Base-by-base conservation (phyloP, 2,888 invertebrate genomes). In the Prenolepis imparis region DNA sequence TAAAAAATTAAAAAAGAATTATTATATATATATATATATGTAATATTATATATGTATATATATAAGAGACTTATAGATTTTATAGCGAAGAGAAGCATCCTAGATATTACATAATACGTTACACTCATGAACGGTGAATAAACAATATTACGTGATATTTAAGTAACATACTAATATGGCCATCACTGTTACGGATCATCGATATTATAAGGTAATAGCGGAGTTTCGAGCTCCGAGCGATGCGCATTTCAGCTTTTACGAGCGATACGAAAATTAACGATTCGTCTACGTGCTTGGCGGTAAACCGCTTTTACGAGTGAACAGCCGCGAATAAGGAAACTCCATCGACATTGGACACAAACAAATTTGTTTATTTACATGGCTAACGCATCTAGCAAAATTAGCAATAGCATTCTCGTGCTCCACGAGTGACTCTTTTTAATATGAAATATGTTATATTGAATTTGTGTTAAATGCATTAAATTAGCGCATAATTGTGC, bases 281-380 rank as follows among this genome's bases (percentile, higher is more conserved):
- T 59, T 78, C 57, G 68, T 78, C 68, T 78, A 59, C 44, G 59
- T 78, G 59, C 44, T 78, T 78, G 44, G 44, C 12, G 70, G 21
- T 78, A 70, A 78, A 78, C 44, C 57, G 44, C 70, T 78, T 78
- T 78, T 70, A 78, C 70, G 78, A 70, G 70, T 68, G 78, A 78
- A 70, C 32, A 78, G 57, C 32, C 57, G 44, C 68, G 57, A 78
- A 78, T 78, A 44, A 70, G 78, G 70, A 78, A 78, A 78, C 44
- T 78, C 32, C 78, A 78, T 78, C 67, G 77, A 55, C 77, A 77
- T 77, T 32, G 70, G 59, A 70, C 78, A 78, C 44, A n/a, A 6
- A 57, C 57, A 57, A 78, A 78, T 68, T 78, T 77, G 77, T 77
- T 77, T 78, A 57, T 78, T 70, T 70, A 78, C 41, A 41, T 44